Evolutionary conservation across 2,797 vertebrate species (phyloP).

Genomic region (Mionectes olivaceus): DNA sequence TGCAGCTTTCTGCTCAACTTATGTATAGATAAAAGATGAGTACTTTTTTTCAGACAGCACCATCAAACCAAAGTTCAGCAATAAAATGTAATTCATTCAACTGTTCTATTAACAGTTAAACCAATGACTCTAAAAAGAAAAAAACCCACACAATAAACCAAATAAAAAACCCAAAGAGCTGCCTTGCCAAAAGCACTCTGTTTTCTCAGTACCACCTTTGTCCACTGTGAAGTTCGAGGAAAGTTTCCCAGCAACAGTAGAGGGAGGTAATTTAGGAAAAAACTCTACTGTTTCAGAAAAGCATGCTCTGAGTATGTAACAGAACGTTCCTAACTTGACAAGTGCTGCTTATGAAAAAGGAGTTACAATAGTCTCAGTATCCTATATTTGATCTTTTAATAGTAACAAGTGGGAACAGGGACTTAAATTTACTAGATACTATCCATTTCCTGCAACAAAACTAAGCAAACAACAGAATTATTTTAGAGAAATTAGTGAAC

Average conservation of each 20-base stretch:
- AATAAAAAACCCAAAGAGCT: neutral
- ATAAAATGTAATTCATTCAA: neutral
- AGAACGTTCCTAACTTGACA: neutral
- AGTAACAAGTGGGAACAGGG: neutral
- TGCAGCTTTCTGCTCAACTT: neutral
- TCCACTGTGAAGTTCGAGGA: neutral
- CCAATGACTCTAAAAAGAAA: neutral
- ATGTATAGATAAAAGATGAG: neutral
- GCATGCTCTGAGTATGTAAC: neutral
- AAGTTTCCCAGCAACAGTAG: neutral
- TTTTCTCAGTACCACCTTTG: neutral
- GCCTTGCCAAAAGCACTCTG: neutral
- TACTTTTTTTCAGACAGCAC: neutral
- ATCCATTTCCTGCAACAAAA: neutral
- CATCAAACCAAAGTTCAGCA: neutral
- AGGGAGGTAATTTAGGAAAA: neutral
- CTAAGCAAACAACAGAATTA: neutral
- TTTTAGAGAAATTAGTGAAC: neutral
- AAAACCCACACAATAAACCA: neutral
- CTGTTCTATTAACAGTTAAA: neutral
- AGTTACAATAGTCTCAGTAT: neutral
- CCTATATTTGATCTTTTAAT: neutral
- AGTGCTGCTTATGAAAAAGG: neutral
- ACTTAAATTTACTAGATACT: neutral
- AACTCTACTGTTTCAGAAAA: neutral